Base-by-base conservation (phyloP, 2,797 vertebrate genomes). In the Ctenopoma kingsleyae region DNA sequence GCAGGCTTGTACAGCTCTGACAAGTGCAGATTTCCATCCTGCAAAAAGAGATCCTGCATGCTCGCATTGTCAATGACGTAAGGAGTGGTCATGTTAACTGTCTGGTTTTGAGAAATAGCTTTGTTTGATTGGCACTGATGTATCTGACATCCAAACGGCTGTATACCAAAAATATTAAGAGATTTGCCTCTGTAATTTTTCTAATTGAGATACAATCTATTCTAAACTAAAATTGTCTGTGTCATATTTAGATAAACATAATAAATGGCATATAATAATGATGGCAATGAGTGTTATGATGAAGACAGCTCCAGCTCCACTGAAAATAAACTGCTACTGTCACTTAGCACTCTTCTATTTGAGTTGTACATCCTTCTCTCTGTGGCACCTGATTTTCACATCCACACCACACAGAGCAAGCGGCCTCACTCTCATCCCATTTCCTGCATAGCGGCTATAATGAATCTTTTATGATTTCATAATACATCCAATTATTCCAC, bases 391-490 rank as follows among this genome's bases (percentile, higher is more conserved):
- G 79, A 88, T 82, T 82, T 87, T 68, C 78, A 85, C 78, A 74
- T 78, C 78, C 69, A 66, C 72, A 66, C 74, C 78, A 4, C 67
- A 64, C 49, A 83, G 71, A 87, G 78, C 84, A 88, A 87, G 89
- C 84, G 82, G 68, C 79, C 68, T 58, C 65, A 3, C 85, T 80
- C 78, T 87, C 80, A 78, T 89, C 81, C 81, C 82, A 81, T 91
- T 90, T 91, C 89, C 88, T 76, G 87, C 85, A 85, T 66, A 64
- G 72, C 59, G 6, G 79, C 61, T 80, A 55, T 89, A 89, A 90
- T 93, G 90, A 91, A 91, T 93, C 89, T 92, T 92, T 91, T 85
- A 91, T 89, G 89, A 89, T 90, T 90, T 90, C 87, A 87, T 90
- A 91, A 91, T 91, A 91, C 86, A 85, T 81, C 85, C 81, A 89